Evolutionary conservation across 2,888 invertebrate genomes (phyloP).

Genomic region (Octonoba sinensis): DNA sequence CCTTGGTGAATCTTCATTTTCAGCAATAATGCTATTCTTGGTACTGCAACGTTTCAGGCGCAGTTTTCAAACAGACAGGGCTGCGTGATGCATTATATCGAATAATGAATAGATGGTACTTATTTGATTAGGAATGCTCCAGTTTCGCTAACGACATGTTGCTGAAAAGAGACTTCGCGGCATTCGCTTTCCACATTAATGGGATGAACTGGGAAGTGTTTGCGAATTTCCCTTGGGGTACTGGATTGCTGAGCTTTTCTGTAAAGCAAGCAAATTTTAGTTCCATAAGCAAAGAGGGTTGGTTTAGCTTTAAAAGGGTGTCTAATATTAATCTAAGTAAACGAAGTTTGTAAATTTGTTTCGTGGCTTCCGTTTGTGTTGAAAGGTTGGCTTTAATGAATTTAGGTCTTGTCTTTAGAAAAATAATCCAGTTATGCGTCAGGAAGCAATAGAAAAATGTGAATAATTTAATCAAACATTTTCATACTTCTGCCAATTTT

Average conservation of each 20-base stretch:
- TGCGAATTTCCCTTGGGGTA: constrained; percentile 57
- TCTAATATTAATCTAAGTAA: constrained; percentile 51
- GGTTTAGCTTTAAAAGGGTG: constrained; percentile 45
- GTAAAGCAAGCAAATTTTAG: constrained; percentile 4
- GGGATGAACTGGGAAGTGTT: constrained; percentile 35
- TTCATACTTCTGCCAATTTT: no score
- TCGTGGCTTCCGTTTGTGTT: neutral
- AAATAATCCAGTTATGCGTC: no score
- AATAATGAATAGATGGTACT: constrained; percentile 58
- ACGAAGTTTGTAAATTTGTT: constrained; percentile 9
- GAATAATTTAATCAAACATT: no score
- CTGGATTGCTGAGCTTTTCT: constrained; percentile 24
- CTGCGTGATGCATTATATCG: constrained; percentile 39
- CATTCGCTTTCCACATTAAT: neutral
- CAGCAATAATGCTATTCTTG: no score
- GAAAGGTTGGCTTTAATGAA: no score
- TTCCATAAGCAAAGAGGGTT: constrained; percentile 7
- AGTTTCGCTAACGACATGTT: constrained; percentile 28
- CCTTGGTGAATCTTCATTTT: no score
- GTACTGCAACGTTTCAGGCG: neutral
- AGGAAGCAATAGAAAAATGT: no score
- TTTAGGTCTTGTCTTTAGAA: no score
- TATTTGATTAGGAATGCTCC: constrained; percentile 46
- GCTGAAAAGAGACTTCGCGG: constrained; percentile 42
- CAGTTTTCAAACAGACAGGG: constrained; percentile 16